Evolutionary conservation across 1,140 invertebrate species (phyloP), one percentile per base, ranked within the genome.

Genomic region (Plutomurus gul): DNA sequence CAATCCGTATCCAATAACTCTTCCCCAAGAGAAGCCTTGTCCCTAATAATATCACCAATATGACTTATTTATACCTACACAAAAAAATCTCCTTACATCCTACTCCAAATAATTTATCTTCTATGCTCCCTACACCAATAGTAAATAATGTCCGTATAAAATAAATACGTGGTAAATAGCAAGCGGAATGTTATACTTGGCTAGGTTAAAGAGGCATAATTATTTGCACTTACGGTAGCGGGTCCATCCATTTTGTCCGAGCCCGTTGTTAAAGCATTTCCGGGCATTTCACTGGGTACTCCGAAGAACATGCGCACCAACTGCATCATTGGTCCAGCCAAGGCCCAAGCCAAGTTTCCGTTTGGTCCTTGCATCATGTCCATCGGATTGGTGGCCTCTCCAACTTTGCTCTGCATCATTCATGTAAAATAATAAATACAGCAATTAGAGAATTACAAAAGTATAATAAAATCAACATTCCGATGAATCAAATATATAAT

Each of bases 1-100:
- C 11, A 96, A 88, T 51, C 94, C 86, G 60, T 93, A 90, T 1
- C 93, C 92, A n/a, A 96, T 87, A 25, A 85, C 78, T 82, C 85
- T 84, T 10, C 84, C 84, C 85, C 85, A 85, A 1, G 84, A 84
- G 79, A 85, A 85, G 4, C 84, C 84, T 18, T 84, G 82, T 13
- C 77, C 81, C 83, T 84, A 60, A n/a, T n/a, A n/a, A n/a, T n/a
- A n/a, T n/a, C n/a, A n/a, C n/a, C n/a, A 65, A n/a, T 2, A 20
- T 56, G 46, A 4, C 40, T n/a, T 4, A 36, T 77, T n/a, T n/a
- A n/a, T n/a, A n/a, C n/a, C n/a, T n/a, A n/a, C n/a, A n/a, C n/a
- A n/a, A n/a, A n/a, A n/a, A n/a, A n/a, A n/a, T n/a, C n/a, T n/a
- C n/a, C n/a, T n/a, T n/a, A n/a, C n/a, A n/a, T n/a, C n/a, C n/a